A percentile compares a stretch with the other conserved stretches of the same genome.
Conservation (phyloP, 1,140 invertebrate species). For the Bombus consobrinus region DNA sequence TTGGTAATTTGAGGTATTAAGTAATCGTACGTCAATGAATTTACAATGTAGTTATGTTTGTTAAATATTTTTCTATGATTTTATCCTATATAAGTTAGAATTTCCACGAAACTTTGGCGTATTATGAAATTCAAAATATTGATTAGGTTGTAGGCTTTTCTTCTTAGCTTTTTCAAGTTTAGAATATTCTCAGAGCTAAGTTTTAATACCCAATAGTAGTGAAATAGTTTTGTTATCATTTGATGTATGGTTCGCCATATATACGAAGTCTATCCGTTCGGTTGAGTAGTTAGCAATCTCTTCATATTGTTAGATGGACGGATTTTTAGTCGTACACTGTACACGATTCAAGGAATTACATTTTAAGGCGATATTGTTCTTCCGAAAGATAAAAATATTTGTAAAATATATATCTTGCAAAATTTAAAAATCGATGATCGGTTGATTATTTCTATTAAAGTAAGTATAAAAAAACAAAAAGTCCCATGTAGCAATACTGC, state of each 20-base stretch:
- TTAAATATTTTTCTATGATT: too few relatives aligned
- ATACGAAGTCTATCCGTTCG: not conserved
- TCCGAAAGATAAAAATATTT: not conserved
- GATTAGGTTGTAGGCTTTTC: not conserved
- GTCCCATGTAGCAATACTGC: too few relatives aligned
- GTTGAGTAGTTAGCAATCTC: not conserved
- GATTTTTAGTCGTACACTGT: not conserved
- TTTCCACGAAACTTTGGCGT: too few relatives aligned
- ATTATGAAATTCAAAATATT: too few relatives aligned
- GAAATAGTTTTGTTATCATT: not conserved
- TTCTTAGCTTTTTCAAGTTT: not conserved
- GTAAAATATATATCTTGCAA: too few relatives aligned
- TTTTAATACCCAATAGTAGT: not conserved
- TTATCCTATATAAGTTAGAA: too few relatives aligned
- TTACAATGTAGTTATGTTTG: too few relatives aligned
- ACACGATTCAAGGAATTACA: not conserved
- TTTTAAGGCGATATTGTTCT: not conserved
- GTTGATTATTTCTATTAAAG: not conserved
- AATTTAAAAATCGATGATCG: not conserved
- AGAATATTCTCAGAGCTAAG: not conserved
- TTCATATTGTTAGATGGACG: too few relatives aligned
- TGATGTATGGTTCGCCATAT: not conserved
- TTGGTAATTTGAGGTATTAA: too few relatives aligned
- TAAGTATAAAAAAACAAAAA: too few relatives aligned
- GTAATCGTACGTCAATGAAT: too few relatives aligned